Base-by-base conservation (phyloP, 2,888 invertebrate genomes). In the Epiblema foenella region DNA sequence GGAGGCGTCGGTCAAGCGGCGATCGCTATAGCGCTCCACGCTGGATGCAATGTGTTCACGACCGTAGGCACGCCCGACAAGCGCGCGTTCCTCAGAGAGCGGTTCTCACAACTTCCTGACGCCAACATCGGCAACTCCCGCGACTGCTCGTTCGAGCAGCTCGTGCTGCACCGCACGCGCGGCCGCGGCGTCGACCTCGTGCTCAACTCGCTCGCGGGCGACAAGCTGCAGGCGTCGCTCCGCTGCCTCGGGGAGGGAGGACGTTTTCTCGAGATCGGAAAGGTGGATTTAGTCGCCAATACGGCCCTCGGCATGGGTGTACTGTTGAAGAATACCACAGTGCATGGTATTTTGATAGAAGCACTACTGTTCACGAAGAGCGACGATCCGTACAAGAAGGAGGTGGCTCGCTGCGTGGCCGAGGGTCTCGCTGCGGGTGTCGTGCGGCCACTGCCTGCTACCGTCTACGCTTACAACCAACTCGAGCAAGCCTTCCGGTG, bases 171-270 rank as follows among this genome's bases (percentile, higher is more conserved):
- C 37, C 96, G 96, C 85, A 99, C 99, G 0, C 93, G 95, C 75
- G 99, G 99, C 49, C 95, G 95, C 77, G 99, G 99, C 75, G 99
- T 99, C 15, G 98, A 99, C 89, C 93, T 99, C 39, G 97, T 99
- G 39, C 94, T 99, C 72, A 99, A 99, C 91, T 99, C 99, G 3
- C 94, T 99, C 93, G 95, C 75, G 99, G 99, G 51, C 95, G 95
- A 99, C 79, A 98, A 99, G 91, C 94, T 99, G 71, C 98, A 97
- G 87, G 99, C 99, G 7, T 98, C 98, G 68, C 95, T 99, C 20
- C 95, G 99, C 79, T 98, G 99, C 85, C 94, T 99, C 74, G 98
- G 98, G 75, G 99, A 99, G 94, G 99, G 99, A 83, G 99, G 99
- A 81, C 99, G 57, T 3, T 57, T 57, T 11, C 57, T 57, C 10